phyloP scores from a whole-genome alignment of 1,140 invertebrate species.

The Caenorhabditis tropicalis region DNA sequence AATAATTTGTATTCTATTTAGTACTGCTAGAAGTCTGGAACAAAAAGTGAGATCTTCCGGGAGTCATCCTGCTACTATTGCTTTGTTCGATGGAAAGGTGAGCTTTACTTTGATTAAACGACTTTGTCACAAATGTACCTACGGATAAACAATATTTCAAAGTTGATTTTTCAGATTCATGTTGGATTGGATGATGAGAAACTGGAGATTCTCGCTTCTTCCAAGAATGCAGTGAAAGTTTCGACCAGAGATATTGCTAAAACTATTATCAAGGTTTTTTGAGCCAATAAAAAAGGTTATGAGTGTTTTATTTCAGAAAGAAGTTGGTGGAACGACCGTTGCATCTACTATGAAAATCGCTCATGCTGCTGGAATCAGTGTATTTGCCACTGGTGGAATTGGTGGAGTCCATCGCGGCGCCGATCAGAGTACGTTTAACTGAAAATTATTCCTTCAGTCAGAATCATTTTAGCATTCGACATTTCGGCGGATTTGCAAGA shows the following conservation, averaged over 20 bases:
- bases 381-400: slow-evolving; percentile 90
- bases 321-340: slow-evolving; percentile 93
- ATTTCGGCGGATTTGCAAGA: slow-evolving; percentile 93
- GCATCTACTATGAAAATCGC: slow-evolving; percentile 89
- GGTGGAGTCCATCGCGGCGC: slow-evolving; percentile 92
- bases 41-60: slow-evolving; percentile 80
- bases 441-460: neutral
- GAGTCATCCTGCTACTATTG: slow-evolving; percentile 91
- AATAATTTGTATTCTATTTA: slow-evolving; percentile 60
- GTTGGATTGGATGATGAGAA: slow-evolving; percentile 77
- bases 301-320: slow-evolving; percentile 66
- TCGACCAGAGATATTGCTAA: slow-evolving; percentile 86
- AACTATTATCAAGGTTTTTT: slow-evolving; percentile 77
- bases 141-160: too few species aligned
- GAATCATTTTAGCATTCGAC: slow-evolving; percentile 78
- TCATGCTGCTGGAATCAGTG: slow-evolving; percentile 81
- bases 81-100: slow-evolving; percentile 83
- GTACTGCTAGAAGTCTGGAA: slow-evolving; percentile 84
- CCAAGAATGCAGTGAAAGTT: slow-evolving; percentile 78
- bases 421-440: slow-evolving; percentile 76
- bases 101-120: neutral
- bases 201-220: slow-evolving; percentile 75
- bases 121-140: too few species aligned
- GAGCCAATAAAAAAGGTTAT: neutral
- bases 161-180: slow-evolving; percentile 74